Evolutionary conservation across 1,140 invertebrate species (phyloP).

Genomic region (Meteorus sp.): DNA sequence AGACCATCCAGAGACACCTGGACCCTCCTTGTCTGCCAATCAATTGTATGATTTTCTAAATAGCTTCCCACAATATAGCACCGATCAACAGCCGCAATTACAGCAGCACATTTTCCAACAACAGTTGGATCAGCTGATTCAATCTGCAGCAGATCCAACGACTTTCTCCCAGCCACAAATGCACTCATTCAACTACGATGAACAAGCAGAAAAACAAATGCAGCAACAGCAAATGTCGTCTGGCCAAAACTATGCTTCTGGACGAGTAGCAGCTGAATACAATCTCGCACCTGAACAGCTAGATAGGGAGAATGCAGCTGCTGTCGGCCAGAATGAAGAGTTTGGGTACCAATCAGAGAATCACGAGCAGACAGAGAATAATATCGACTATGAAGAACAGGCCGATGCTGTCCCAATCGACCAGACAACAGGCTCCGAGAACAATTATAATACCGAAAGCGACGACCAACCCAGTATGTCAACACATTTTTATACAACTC

Average conservation of each 20-base stretch:
- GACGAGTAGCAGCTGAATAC: slow-evolving; percentile 45
- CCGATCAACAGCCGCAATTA: slow-evolving; percentile 52
- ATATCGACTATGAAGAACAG: slow-evolving; percentile 49
- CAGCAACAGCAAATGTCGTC: slow-evolving; percentile 35
- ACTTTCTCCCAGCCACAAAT: slow-evolving; percentile 55
- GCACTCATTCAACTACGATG: slow-evolving; percentile 62
- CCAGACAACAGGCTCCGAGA: too few species aligned
- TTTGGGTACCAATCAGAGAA: slow-evolving; percentile 27
- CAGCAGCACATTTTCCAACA: slow-evolving; percentile 58
- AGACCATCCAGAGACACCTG: slow-evolving; percentile 39
- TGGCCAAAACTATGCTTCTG: slow-evolving; percentile 41
- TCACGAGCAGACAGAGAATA: slow-evolving; percentile 42
- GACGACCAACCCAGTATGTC: too few species aligned
- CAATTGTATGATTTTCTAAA: slow-evolving; percentile 63
- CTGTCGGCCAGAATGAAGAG: slow-evolving; percentile 27
- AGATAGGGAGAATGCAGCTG: neutral
- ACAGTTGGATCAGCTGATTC: slow-evolving; percentile 45
- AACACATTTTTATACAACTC: slow-evolving; percentile 53
- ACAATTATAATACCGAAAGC: too few species aligned
- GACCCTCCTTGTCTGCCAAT: slow-evolving; percentile 55
- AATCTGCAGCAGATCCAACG: slow-evolving; percentile 31
- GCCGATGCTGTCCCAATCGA: too few species aligned
- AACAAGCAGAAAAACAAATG: slow-evolving; percentile 47
- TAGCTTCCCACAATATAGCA: slow-evolving; percentile 53
- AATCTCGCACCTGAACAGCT: slow-evolving; percentile 38